Base-by-base conservation (phyloP, 2,113 vertebrate species). In the Oplegnathus fasciatus region DNA sequence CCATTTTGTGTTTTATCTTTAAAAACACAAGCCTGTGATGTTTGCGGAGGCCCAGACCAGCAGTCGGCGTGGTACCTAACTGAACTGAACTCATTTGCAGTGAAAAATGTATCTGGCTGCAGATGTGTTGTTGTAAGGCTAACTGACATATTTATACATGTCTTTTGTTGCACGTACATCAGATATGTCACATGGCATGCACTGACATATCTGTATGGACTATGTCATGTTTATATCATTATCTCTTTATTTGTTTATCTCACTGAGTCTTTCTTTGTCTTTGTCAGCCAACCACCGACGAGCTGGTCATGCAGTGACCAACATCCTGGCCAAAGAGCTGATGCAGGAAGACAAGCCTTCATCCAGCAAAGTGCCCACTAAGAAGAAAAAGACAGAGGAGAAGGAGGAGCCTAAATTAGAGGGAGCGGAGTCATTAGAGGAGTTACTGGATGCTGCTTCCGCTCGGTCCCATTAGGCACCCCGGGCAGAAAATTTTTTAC, bases 251-350 rank as follows among this genome's bases (percentile, higher is more conserved):
- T 71, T 68, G 6, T 70, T 4, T 60, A 8, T 78, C 22, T 54
- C 15, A 26, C 37, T 84, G 3, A 67, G 30, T 66, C 26, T 54
- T 4, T 86, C 24, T 58, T 17, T 67, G 67, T 93, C 69, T 85
- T 69, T 88, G 75, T 91, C 90, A 98, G 97, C 94, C 87, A 97
- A 97, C 89, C 95, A 97, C 90, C 94, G 97, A 91, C 94, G 96
- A 93, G 95, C 95, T 32, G 97, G 96, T 61, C 96, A 96, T 77
- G 96, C 96, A 60, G 95, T 97, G 92, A 97, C 97, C 24, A 97
- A 95, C 87, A 88, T 97, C 82, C 95, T 98, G 83, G 97, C 96
- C 91, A 97, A 97, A 68, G 97, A 97, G 91, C 92, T 97, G 91
- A 95, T 95, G 87, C 96, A 97, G 91, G 97, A 97, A 2, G 95